Conservation (phyloP, 2,113 vertebrate species). For the Rhipidura dahli region DNA sequence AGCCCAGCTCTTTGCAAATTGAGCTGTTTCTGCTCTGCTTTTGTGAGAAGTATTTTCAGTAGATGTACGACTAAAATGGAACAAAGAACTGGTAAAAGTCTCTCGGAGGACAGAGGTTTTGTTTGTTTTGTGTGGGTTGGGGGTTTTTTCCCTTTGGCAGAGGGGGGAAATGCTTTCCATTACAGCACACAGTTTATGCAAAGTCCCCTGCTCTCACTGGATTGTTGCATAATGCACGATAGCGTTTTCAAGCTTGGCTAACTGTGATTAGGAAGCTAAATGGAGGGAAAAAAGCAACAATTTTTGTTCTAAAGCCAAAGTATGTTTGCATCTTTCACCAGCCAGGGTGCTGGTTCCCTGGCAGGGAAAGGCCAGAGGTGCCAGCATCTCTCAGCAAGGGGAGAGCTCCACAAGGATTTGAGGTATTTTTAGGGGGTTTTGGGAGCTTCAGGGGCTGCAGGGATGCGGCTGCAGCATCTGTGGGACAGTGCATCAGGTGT, state of each 20-base stretch:
- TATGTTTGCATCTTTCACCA: not conserved
- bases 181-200: not conserved
- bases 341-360: not conserved
- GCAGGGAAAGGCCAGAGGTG: not conserved
- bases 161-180: not conserved
- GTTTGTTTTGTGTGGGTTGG: not conserved
- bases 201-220: not conserved
- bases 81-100: conserved; percentile 29
- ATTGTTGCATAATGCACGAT: conserved; percentile 47
- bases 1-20: not conserved
- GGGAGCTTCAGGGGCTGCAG: not conserved
- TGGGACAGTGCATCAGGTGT: not conserved
- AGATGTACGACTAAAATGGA: not conserved
- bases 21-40: not conserved
- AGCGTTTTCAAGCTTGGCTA: conserved; percentile 34
- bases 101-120: not conserved
- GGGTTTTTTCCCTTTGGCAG: not conserved
- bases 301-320: not conserved
- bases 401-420: not conserved
- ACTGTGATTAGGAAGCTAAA: conserved; percentile 45
- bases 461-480: not conserved
- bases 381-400: not conserved
- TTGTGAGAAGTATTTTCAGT: not conserved
- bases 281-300: not conserved
- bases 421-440: not conserved